These are phyloP conservation scores for Ametastegia equiseti DNA, from an alignment of 2,888 invertebrate genomes.

Conservation along the genomic window DNA sequence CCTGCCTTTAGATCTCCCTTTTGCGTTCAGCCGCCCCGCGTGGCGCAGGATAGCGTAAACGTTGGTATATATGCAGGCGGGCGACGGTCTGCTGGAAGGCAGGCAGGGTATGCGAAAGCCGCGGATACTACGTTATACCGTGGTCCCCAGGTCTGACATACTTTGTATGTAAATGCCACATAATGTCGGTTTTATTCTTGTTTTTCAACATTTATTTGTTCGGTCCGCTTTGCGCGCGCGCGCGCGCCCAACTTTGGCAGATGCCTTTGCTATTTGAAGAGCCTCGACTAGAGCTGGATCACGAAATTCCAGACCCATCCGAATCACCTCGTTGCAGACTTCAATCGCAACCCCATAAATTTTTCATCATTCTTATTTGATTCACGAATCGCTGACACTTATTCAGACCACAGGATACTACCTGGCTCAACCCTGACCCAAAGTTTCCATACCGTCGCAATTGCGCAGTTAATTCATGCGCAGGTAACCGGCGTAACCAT, in stretches of 20 bases:
- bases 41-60: slow-evolving; percentile 70
- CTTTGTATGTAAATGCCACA: slow-evolving; percentile 76
- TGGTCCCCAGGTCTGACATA: slow-evolving; percentile 73
- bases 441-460: slow-evolving; percentile 1
- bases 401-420: neutral
- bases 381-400: neutral
- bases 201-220: slow-evolving; percentile 74
- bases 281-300: neutral
- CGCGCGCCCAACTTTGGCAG: slow-evolving; percentile 27
- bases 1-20: slow-evolving; percentile 70
- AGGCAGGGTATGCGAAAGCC: slow-evolving; percentile 69
- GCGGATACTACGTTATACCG: slow-evolving; percentile 74
- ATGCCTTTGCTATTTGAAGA: slow-evolving; percentile 27
- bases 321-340: neutral
- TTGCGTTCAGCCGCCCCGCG: slow-evolving; percentile 73
- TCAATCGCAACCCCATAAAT: neutral
- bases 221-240: slow-evolving; percentile 51
- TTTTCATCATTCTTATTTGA: neutral
- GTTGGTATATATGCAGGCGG: slow-evolving; percentile 54
- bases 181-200: slow-evolving; percentile 75
- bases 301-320: slow-evolving; percentile 8
- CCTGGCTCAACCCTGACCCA: neutral
- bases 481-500: neutral
- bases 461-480: slow-evolving; percentile 26
- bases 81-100: slow-evolving; percentile 57